A percentile compares a stretch with the other conserved stretches of the same genome.
These are phyloP conservation scores for Plutomurus gul DNA, from an alignment of 1,140 invertebrate genomes.

Conservation along the genomic window DNA sequence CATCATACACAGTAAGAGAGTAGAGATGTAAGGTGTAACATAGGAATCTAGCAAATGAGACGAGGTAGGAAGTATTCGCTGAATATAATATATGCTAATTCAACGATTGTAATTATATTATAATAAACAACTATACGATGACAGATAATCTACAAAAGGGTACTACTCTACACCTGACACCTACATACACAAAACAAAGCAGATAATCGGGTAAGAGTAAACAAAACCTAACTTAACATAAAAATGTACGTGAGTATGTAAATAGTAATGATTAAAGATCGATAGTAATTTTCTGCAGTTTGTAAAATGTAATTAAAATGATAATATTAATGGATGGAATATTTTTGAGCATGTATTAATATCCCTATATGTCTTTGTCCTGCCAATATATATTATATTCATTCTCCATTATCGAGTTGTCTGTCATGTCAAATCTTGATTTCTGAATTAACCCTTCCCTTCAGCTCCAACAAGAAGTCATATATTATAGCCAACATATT, in stretches of 20 bases:
- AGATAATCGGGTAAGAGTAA: neutral
- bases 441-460: conserved; percentile 10
- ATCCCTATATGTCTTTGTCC: conserved; percentile 2
- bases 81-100: no score
- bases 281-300: neutral
- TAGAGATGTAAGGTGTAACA: no score
- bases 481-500: neutral
- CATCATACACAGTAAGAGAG: no score
- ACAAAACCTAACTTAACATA: neutral
- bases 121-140: neutral
- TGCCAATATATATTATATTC: neutral
- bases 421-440: conserved; percentile 5
- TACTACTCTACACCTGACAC: no score
- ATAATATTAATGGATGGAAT: conserved; percentile 12
- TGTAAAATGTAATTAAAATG: neutral
- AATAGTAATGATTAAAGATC: neutral
- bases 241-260: neutral
- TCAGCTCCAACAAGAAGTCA: conserved; percentile 15
- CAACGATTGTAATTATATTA: no score
- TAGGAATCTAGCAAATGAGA: no score
- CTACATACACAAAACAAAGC: neutral
- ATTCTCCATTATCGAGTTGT: no score
- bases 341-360: conserved; percentile 23
- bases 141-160: conserved; percentile 25
- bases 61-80: no score